Percentiles rank a stretch among this genome's conserved stretches.
Evolutionary conservation across 2,888 invertebrate genomes (phyloP).

Genomic region (Pyrochroa serraticornis): DNA sequence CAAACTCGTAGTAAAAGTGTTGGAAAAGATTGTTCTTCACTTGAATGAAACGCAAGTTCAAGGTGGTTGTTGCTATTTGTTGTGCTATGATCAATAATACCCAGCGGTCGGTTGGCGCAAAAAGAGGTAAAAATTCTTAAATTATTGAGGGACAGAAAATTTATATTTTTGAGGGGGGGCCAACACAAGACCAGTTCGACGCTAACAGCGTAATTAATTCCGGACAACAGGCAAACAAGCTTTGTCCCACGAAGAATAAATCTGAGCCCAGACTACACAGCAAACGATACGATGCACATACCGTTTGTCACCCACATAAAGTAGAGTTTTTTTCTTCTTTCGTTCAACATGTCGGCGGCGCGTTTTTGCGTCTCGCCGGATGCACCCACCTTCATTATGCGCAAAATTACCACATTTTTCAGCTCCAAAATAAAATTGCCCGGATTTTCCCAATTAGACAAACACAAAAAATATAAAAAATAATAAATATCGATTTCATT

Average conservation of each 20-base stretch:
- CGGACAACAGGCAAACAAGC: conserved; percentile 6
- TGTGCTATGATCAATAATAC: too few species aligned
- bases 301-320: conserved; percentile 43
- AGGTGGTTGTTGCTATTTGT: conserved; percentile 11
- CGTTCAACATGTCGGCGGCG: not conserved
- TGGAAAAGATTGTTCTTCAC: conserved; percentile 25
- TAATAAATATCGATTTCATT: too few species aligned
- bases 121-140: not conserved
- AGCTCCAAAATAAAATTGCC: too few species aligned
- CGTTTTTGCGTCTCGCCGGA: too few species aligned
- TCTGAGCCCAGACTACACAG: conserved; percentile 7
- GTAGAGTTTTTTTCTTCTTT: conserved; percentile 31
- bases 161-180: too few species aligned
- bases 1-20: conserved; percentile 43
- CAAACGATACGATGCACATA: conserved; percentile 31
- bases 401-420: too few species aligned
- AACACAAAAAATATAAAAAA: too few species aligned
- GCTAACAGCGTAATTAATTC: conserved; percentile 6
- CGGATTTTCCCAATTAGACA: too few species aligned
- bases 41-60: conserved; percentile 23
- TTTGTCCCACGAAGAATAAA: conserved; percentile 1
- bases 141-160: not conserved
- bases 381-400: too few species aligned
- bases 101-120: too few species aligned
- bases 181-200: conserved; percentile 2